These are phyloP conservation scores for Perizoma affinitatum DNA, from an alignment of 2,888 invertebrate species.

Conservation along the genomic window DNA sequence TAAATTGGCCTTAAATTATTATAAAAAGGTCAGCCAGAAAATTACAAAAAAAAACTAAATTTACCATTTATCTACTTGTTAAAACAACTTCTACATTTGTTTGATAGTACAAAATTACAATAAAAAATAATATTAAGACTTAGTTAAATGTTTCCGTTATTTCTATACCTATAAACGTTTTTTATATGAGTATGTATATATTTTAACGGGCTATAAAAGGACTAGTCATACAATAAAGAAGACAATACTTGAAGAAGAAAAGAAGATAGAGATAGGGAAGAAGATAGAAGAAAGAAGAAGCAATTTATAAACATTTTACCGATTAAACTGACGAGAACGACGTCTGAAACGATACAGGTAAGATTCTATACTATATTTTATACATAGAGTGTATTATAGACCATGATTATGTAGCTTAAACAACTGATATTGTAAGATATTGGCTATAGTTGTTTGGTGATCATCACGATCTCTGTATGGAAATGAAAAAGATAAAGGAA, in stretches of 20 bases:
- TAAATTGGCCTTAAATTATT: slow-evolving; percentile 84
- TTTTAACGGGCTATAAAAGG: slow-evolving; percentile 73
- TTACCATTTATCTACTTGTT: slow-evolving; percentile 81
- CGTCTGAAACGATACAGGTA: slow-evolving; percentile 33
- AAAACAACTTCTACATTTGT: slow-evolving; percentile 80
- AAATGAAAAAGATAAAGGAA: background rate
- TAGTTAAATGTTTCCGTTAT: slow-evolving; percentile 79
- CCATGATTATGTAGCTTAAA: background rate
- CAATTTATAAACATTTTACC: slow-evolving; percentile 34
- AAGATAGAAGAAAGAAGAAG: slow-evolving; percentile 36
- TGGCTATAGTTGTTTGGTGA: background rate
- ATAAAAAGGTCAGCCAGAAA: slow-evolving; percentile 81
- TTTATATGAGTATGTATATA: slow-evolving; percentile 76
- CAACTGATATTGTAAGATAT: background rate
- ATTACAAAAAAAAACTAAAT: slow-evolving; percentile 72
- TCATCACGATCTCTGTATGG: background rate
- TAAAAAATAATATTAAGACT: slow-evolving; percentile 82
- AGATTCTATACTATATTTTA: slow-evolving; percentile 7
- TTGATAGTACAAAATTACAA: slow-evolving; percentile 83
- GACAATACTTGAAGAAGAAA: slow-evolving; percentile 61
- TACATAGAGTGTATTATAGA: background rate
- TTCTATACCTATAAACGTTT: slow-evolving; percentile 78
- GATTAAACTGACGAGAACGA: slow-evolving; percentile 39
- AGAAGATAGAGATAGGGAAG: slow-evolving; percentile 46
- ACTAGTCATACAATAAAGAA: slow-evolving; percentile 59